A percentile compares a stretch with the other conserved stretches of the same genome.
These are phyloP conservation scores for Proterorhinus semilunaris DNA, from an alignment of 2,113 vertebrate genomes.

Conservation along the genomic window DNA sequence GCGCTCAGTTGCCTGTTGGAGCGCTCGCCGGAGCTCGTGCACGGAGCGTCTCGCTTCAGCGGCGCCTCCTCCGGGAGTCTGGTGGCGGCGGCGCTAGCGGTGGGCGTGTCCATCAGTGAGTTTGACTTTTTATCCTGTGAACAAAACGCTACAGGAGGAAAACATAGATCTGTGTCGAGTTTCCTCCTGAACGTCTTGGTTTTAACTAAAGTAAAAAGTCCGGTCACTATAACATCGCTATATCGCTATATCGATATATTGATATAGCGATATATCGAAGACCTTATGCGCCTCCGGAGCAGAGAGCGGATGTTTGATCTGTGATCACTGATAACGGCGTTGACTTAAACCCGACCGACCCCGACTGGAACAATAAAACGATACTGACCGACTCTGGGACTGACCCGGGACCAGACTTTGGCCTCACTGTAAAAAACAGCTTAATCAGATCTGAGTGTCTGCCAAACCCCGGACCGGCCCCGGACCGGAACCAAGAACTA, in stretches of 20 bases:
- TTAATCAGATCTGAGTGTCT: background rate
- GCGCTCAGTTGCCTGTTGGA: background rate
- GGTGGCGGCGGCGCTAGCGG: background rate
- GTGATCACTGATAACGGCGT: background rate
- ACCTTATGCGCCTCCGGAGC: background rate
- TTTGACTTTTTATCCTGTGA: background rate
- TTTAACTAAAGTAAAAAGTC: too few species aligned
- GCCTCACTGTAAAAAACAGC: background rate
- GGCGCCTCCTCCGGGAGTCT: background rate
- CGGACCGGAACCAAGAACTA: background rate
- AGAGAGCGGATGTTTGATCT: background rate
- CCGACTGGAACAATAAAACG: background rate
- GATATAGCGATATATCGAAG: background rate
- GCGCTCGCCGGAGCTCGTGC: background rate
- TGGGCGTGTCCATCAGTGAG: background rate
- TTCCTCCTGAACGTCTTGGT: background rate
- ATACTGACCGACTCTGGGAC: background rate
- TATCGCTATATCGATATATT: too few species aligned
- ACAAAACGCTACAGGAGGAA: too few species aligned
- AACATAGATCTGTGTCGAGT: too few species aligned
- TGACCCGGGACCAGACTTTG: background rate
- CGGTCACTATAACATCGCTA: too few species aligned
- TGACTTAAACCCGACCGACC: background rate
- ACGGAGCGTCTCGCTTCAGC: background rate
- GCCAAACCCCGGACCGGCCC: background rate